Base-by-base conservation (phyloP, 1,140 invertebrate genomes). In the Magallana ariakensis region DNA sequence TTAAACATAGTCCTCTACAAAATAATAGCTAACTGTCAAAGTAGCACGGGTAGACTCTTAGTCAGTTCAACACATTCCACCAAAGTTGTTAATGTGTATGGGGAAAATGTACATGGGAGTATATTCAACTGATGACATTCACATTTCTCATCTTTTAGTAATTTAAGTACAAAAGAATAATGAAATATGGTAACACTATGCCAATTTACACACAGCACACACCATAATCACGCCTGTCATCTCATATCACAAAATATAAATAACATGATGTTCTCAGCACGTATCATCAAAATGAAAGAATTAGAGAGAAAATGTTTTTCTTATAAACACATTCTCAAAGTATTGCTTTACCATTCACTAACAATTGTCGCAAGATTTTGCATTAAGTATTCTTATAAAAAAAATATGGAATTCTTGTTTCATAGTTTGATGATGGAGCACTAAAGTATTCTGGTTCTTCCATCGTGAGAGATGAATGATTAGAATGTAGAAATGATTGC, bases 171-270 rank as follows among this genome's bases (percentile, higher is more conserved):
- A 75, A 22, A 75, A 26, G 6, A 75, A 75, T 7, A 4, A 46
- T 46, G 33, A 46, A 46, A 46, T 46, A 46, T 19, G 9, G 33
- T 75, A 26, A 75, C 19, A 7, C 9, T 26, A 75, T 33, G 22
- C 66, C 33, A 19, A 5, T 46, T 13, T 11, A 11, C 58, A 75
- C 22, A 75, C 66, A 75, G 10, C 11, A 33, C 22, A 75, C 6
- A 11, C 2, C 22, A 75, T 9, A 75, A 13, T 26, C 66, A 75
- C 22, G 26, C 66, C 13, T 46, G 5, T 46, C 33, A 2, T 75
- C 62, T 13, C 22, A 75, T 75, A 75, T 75, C 66, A 75, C 22
- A 75, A 70, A 75, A 75, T 75, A 75, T 75, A 75, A 85, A 54
- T 75, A 66, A 75, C 84, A 54, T 1, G 22, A 22, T 70, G 15